A percentile compares a stretch with the other conserved stretches of the same genome.
Conservation (phyloP, 2,113 vertebrate genomes). For the Pavo muticus region DNA sequence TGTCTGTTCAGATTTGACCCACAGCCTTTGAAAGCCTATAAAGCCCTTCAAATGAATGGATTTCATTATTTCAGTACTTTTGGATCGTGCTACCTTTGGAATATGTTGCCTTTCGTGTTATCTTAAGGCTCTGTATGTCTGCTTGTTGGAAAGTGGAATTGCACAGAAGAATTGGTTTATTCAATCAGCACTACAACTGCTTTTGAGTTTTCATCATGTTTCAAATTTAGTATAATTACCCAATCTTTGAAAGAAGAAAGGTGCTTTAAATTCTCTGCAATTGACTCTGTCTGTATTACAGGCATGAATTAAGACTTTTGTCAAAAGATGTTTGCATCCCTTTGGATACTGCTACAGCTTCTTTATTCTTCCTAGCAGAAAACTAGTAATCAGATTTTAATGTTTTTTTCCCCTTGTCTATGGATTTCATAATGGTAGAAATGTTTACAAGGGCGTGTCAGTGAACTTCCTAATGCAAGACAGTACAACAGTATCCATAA, state of each 20-base stretch:
- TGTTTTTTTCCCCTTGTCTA: background rate
- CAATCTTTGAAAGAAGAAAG: background rate
- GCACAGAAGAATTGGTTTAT: background rate
- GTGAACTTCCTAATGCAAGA: background rate
- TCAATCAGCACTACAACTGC: background rate
- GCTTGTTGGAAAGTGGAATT: background rate
- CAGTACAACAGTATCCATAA: background rate
- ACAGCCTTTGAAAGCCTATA: background rate
- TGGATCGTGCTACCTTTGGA: background rate
- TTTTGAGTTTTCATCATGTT: background rate
- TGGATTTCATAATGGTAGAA: background rate
- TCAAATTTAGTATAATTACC: background rate
- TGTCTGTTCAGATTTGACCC: background rate
- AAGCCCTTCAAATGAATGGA: background rate
- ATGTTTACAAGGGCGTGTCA: fast-evolving
- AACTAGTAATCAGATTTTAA: background rate
- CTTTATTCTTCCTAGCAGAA: background rate
- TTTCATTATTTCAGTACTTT: background rate
- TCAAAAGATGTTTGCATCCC: background rate
- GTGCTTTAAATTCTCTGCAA: background rate
- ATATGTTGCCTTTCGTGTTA: background rate
- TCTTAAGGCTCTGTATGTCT: background rate
- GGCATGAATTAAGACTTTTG: background rate
- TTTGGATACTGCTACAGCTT: background rate
- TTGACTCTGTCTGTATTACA: background rate